Conservation (phyloP, 2,113 vertebrate species). For the Pseudonaja textilis region DNA sequence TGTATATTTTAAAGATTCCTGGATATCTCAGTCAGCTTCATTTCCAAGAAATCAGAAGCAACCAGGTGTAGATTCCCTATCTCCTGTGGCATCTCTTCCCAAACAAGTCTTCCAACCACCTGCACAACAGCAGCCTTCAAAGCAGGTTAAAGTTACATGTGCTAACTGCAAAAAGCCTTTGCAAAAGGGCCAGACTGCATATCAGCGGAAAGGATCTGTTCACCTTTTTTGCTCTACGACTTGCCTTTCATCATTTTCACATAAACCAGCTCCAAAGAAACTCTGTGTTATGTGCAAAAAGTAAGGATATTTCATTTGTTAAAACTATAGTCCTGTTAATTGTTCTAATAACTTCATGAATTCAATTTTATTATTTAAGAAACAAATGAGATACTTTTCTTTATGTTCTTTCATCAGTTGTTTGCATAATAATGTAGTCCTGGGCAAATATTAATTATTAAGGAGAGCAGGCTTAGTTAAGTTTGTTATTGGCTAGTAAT, state of each 20-base stretch:
- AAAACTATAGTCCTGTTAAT: neutral
- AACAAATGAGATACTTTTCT: neutral
- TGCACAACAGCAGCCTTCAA: slow-evolving; percentile 81
- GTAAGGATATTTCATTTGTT: slow-evolving; percentile 69
- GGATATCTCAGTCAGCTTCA: slow-evolving; percentile 96
- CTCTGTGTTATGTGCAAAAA: slow-evolving; percentile 99
- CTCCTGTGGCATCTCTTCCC: slow-evolving; percentile 87
- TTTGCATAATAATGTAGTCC: neutral
- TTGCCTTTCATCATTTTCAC: slow-evolving; percentile 96
- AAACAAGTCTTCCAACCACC: slow-evolving; percentile 89
- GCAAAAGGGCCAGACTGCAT: slow-evolving; percentile 95
- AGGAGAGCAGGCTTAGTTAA: neutral
- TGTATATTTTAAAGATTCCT: slow-evolving; percentile 84
- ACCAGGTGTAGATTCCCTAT: slow-evolving; percentile 88
- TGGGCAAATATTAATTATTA: neutral
- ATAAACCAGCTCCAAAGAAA: slow-evolving; percentile 97
- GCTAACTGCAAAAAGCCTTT: slow-evolving; percentile 97
- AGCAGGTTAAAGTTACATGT: slow-evolving; percentile 96
- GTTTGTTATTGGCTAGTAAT: neutral
- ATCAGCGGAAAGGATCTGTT: slow-evolving; percentile 96
- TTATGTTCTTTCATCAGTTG: neutral
- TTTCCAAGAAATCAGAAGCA: slow-evolving; percentile 97
- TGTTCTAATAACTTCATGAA: neutral
- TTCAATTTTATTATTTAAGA: neutral
- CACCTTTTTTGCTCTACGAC: slow-evolving; percentile 96